Percentiles rank a stretch among this genome's conserved stretches.
phyloP scores from a whole-genome alignment of 2,113 vertebrate genomes.

The Myiopsitta monachus region DNA sequence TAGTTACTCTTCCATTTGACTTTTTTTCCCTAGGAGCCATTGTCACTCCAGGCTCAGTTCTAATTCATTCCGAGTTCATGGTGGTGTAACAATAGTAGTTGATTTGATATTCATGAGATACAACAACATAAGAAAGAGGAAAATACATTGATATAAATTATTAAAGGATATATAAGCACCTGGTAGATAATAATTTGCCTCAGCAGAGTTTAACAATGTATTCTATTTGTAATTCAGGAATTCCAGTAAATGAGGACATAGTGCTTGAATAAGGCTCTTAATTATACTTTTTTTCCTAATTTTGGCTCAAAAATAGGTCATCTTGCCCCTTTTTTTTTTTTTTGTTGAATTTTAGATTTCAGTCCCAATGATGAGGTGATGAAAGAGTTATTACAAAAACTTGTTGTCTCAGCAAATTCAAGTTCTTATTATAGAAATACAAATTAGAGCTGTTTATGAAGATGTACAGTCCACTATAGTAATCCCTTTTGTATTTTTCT shows the following conservation, averaged over 20 bases:
- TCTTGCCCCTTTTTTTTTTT: neutral
- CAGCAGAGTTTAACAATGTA: neutral
- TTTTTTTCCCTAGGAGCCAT: neutral
- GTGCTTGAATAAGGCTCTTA: neutral
- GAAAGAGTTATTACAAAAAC: neutral
- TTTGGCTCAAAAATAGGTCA: neutral
- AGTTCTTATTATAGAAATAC: neutral
- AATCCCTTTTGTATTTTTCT: neutral
- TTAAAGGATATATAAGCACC: constrained; percentile 12
- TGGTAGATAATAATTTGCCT: neutral
- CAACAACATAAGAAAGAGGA: neutral
- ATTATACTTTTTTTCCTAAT: neutral
- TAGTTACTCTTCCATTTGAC: neutral
- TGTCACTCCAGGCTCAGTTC: neutral
- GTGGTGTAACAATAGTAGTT: neutral
- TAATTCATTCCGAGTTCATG: neutral
- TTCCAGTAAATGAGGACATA: neutral
- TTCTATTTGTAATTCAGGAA: neutral
- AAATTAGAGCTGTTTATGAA: neutral
- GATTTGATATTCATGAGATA: neutral
- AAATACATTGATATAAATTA: constrained; percentile 7
- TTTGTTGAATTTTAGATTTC: neutral
- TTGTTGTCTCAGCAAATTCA: neutral
- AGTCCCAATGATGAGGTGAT: neutral
- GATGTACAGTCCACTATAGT: neutral